phyloP scores from a whole-genome alignment of 2,797 vertebrate species.

The Pseudotriccus pelzelni region DNA sequence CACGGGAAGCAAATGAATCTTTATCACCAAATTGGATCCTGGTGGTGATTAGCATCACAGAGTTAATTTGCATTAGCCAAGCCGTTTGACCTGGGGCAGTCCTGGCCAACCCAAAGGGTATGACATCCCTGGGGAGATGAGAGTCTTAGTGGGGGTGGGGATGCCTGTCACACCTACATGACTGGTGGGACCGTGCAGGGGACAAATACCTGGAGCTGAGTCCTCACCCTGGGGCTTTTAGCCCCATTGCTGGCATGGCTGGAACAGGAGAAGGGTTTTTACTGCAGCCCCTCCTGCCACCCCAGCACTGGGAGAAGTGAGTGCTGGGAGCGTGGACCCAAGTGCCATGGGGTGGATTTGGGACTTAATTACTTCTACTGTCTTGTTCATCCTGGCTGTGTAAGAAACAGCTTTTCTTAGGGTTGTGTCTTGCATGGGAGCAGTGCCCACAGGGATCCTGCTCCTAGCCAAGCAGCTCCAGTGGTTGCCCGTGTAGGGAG shows the following conservation, averaged over 20 bases:
- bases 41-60: constrained; percentile 10
- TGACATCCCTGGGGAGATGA: not conserved
- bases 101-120: not conserved
- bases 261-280: not conserved
- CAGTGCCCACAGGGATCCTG: not conserved
- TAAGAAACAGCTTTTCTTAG: not conserved
- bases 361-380: not conserved
- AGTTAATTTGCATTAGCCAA: not conserved
- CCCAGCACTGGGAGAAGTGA: not conserved
- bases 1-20: not conserved
- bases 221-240: accelerated
- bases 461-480: not conserved
- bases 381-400: not conserved
- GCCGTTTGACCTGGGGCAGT: not conserved
- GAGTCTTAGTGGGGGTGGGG: accelerated
- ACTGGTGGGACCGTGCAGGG: accelerated
- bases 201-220: not conserved
- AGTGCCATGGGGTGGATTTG: accelerated
- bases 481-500: not conserved
- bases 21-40: not conserved
- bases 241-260: accelerated
- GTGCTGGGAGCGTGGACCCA: accelerated
- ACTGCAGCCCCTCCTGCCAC: not conserved
- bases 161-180: accelerated
- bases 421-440: not conserved